Base-by-base conservation (phyloP, 2,888 invertebrate species). In the Meta bourneti region DNA sequence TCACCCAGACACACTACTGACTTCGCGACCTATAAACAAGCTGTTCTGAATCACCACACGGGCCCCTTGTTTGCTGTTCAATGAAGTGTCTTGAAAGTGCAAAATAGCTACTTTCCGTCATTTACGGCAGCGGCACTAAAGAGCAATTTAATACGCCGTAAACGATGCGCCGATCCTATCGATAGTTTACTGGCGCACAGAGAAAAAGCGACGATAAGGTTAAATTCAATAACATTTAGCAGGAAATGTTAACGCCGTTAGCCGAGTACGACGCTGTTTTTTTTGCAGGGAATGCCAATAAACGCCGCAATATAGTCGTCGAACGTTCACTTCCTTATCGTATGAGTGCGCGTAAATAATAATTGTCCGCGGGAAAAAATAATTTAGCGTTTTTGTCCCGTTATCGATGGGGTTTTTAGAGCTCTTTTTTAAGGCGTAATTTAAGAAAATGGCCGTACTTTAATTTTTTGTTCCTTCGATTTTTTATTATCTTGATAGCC, bases 111-210 rank as follows among this genome's bases (percentile, higher is more conserved):
- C 72, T 71, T 77, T 79, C 81, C 16, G 71, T 54, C 70, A 78
- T 89, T 89, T 89, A 89, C 48, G 74, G 69, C 77, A 34, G 70
- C 19, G 61, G 48, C 82, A 71, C 81, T 91, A 86, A 91, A 91
- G 74, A 70, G 77, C 86, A 91, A 91, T 91, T 91, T 91, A 91
- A 91, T 91, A 86, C 52, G 74, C 81, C 81, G 81, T 91, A 91
- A 86, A 82, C 81, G 86, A 81, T 48, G 77, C 77, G n/a, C 81
- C 75, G 85, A 81, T 86, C 86, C 49, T 90, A 91, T 91, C 90
- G 61, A 77, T 82, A 86, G 52, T 86, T 91, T 91, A 91, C 77
- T 77, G 80, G 69, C 83, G 69, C 78, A 13, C 54, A 20, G 20
- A 85, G 86, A 90, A 90, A 90, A 90, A 90, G 74, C 20, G 34